phyloP scores from a whole-genome alignment of 2,797 vertebrate genomes.

The Euthynnus affinis region DNA sequence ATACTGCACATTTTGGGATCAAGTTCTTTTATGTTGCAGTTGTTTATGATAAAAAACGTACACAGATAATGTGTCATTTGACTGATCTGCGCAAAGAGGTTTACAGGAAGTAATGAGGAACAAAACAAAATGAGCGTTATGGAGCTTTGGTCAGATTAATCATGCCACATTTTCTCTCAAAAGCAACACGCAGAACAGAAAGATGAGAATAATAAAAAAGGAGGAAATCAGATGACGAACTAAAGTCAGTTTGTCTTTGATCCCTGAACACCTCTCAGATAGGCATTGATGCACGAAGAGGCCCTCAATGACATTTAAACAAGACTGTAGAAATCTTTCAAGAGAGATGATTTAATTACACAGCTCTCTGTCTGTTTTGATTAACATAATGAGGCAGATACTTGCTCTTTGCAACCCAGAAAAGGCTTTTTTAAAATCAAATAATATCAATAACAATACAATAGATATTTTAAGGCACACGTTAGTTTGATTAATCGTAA shows the following conservation, averaged over 20 bases:
- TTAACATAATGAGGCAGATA: constrained; percentile 38
- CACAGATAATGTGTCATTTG: neutral
- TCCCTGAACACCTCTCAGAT: constrained; percentile 13
- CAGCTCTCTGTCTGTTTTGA: constrained; percentile 57
- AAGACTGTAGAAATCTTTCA: constrained; percentile 15
- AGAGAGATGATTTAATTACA: constrained; percentile 60
- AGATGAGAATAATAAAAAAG: constrained; percentile 8
- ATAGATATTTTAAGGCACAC: constrained; percentile 3
- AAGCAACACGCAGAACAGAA: neutral
- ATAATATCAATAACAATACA: constrained; percentile 1
- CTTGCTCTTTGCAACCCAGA: constrained; percentile 11
- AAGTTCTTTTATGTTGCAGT: neutral
- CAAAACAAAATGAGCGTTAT: neutral
- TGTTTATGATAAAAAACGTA: constrained; percentile 7
- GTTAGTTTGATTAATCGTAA: neutral
- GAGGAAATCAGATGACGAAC: constrained; percentile 6
- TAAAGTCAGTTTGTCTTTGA: constrained; percentile 26
- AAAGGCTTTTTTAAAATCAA: neutral
- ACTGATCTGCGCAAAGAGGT: constrained; percentile 24
- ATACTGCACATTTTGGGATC: constrained; percentile 6
- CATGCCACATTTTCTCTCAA: constrained; percentile 5
- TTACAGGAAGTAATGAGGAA: neutral
- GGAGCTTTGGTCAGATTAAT: constrained; percentile 23
- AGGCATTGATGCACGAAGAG: constrained; percentile 22
- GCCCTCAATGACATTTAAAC: constrained; percentile 14